phyloP scores from a whole-genome alignment of 1,140 invertebrate species.

The Neodiprion pinetum region DNA sequence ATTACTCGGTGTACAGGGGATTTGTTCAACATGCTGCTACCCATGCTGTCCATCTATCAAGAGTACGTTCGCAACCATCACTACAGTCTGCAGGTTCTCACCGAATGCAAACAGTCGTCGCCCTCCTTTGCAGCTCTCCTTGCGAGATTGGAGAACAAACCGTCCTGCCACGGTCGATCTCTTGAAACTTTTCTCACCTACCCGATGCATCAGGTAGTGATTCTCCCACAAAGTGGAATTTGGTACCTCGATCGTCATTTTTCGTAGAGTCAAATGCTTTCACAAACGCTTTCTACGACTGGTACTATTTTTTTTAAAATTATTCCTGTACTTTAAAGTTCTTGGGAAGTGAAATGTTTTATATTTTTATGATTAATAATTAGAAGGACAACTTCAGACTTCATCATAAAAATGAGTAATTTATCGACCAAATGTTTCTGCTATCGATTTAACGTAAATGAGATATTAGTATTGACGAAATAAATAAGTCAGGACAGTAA shows the following conservation, averaged over 20 bases:
- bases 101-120: constrained; percentile 89
- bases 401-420: too few relatives aligned
- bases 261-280: not conserved
- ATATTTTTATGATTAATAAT: too few relatives aligned
- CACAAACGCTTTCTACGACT: too few relatives aligned
- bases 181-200: constrained; percentile 92
- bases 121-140: constrained; percentile 83
- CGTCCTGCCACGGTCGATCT: constrained; percentile 82
- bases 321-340: too few relatives aligned
- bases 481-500: too few relatives aligned
- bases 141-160: constrained; percentile 84
- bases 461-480: too few relatives aligned
- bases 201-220: constrained; percentile 91
- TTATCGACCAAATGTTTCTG: too few relatives aligned
- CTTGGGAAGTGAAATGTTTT: not conserved
- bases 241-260: not conserved
- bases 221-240: not conserved
- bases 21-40: constrained; percentile 92
- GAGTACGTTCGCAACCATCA: constrained; percentile 95
- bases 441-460: too few relatives aligned
- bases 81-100: constrained; percentile 92
- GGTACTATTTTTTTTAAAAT: too few relatives aligned
- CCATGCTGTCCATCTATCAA: constrained; percentile 94
- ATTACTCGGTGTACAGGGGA: constrained; percentile 70
- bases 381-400: too few relatives aligned